Percentiles rank a stretch among this genome's conserved stretches.
These are phyloP conservation scores for Oreochromis niloticus DNA, from an alignment of 2,113 vertebrate species.

Conservation along the genomic window DNA sequence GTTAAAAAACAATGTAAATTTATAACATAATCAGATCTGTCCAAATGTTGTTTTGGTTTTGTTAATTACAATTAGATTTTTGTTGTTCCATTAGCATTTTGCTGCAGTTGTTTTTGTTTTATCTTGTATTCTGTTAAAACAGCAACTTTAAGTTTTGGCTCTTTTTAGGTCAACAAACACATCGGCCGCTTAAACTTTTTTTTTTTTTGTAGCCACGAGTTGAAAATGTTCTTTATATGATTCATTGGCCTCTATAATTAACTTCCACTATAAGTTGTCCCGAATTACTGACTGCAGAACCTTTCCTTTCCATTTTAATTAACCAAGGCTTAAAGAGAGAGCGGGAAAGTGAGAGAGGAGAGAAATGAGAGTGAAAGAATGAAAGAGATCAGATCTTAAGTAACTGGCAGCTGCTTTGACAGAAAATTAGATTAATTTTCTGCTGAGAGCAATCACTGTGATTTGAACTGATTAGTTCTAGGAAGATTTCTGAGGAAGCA, in stretches of 20 bases:
- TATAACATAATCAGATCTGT: background rate
- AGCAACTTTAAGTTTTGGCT: background rate
- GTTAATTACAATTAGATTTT: background rate
- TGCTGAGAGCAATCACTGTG: constrained; percentile 70
- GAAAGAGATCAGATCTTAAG: constrained; percentile 68
- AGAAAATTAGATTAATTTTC: constrained; percentile 75
- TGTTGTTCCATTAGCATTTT: background rate
- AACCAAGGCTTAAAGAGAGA: constrained; percentile 61
- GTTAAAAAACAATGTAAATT: background rate
- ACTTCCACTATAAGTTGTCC: constrained; percentile 58
- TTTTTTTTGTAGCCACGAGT: background rate
- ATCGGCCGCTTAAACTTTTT: background rate
- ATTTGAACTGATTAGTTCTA: constrained; percentile 71
- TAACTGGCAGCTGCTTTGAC: constrained; percentile 73
- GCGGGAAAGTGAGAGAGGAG: constrained; percentile 28
- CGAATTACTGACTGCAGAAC: constrained; percentile 69
- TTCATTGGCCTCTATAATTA: constrained; percentile 53
- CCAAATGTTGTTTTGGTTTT: background rate
- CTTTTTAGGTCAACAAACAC: background rate
- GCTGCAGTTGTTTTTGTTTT: background rate
- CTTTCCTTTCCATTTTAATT: constrained; percentile 69
- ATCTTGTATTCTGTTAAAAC: background rate
- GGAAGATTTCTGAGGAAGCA: constrained; percentile 50
- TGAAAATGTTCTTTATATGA: constrained; percentile 42
- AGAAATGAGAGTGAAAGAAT: constrained; percentile 43